Evolutionary conservation across 2,113 vertebrate genomes (phyloP).

Genomic region (Tichodroma muraria): DNA sequence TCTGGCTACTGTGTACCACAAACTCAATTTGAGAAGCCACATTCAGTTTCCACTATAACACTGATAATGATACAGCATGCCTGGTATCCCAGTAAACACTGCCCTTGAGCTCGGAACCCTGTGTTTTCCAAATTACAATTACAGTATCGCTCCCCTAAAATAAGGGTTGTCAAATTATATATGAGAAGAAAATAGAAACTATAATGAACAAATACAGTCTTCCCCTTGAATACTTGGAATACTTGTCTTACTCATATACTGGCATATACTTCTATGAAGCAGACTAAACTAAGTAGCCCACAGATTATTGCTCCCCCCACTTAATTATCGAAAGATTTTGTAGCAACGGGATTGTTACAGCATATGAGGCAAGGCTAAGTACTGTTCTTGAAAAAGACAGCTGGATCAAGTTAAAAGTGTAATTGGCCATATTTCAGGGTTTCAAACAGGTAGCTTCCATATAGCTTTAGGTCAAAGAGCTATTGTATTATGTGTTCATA

Average conservation of each 20-base stretch:
- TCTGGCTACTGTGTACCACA: background rate
- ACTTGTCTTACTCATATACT: background rate
- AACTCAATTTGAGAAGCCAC: background rate
- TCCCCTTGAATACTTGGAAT: background rate
- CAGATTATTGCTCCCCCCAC: background rate
- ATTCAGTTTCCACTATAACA: background rate
- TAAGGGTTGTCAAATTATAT: conserved; percentile 43
- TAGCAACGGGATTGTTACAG: background rate
- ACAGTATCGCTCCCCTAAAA: background rate
- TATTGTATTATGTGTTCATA: background rate
- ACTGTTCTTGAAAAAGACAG: background rate
- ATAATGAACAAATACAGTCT: conserved; percentile 11
- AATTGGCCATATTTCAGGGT: background rate
- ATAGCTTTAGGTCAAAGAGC: background rate
- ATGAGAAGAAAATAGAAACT: conserved; percentile 30
- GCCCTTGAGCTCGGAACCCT: background rate
- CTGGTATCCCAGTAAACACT: background rate
- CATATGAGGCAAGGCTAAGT: background rate
- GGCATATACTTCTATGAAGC: background rate
- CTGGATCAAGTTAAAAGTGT: background rate
- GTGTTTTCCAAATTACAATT: conserved; percentile 46
- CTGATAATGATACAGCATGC: background rate
- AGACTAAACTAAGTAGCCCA: background rate
- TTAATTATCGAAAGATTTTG: background rate
- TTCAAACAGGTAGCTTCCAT: background rate